Base-by-base conservation (phyloP, 2,113 vertebrate genomes). In the Todiramphus saurophagus region DNA sequence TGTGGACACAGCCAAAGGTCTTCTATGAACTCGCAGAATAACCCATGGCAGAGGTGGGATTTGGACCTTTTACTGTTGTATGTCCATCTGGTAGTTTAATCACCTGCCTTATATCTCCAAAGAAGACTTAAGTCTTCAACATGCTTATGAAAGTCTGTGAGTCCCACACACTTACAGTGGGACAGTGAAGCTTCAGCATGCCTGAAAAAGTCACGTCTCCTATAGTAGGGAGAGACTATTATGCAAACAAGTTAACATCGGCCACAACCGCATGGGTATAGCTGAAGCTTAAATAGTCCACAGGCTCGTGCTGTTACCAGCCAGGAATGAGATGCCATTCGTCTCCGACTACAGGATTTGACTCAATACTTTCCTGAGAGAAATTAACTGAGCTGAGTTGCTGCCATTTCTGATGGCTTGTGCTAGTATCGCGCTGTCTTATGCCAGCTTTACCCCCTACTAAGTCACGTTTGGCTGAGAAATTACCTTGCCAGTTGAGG, bases 401-500 rank as follows among this genome's bases (percentile, higher is more conserved):
- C 73, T 82, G 88, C 74, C 35, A 44, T 91, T 95, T 83, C 58
- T 39, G 37, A 53, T 74, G 58, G 63, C 79, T 94, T 20, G 2
- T 1, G 1, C 37, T 93, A 62, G 62, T 58, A 82, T 73, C 6
- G 1, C 23, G 10, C 15, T 16, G 56, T 41, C 74, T 76, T 82
- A 39, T 0, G 0, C 43, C 60, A 81, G 64, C 30, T 84, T 87
- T 87, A 78, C 78, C 37, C 21, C 82, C 82, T 74, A 28, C 89
- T 70, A 50, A 88, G 83, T 78, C 72, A 77, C 21, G 7, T 37
- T 95, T 92, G 77, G 51, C 90, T 95, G 90, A 94, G 87, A 96
- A 96, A 96, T 96, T 94, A 94, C 93, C 83, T 94, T 94, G 69
- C 76, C 59, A 64, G 82, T 55, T 75, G 73, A 93, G 44, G 66